Evolutionary conservation across 2,797 vertebrate species (phyloP), one percentile per base, ranked within the genome.

Genomic region (Enteromius viviparus): DNA sequence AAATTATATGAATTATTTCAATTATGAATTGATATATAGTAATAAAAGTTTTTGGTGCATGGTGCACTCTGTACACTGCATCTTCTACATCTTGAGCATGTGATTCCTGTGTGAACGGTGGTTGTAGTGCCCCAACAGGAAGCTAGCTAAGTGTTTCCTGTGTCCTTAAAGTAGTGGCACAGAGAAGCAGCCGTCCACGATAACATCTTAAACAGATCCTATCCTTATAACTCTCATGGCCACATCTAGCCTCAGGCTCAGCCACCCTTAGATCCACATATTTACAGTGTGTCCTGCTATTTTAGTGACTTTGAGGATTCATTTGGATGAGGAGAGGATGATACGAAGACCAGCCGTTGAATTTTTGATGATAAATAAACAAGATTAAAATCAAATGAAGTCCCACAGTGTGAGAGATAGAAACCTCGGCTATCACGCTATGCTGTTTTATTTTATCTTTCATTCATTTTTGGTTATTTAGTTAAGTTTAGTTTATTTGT

Each of bases 111-210:
- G 84, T 89, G 60, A 82, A 64, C 70, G 53, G 81, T 85, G 81
- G 79, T 23, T 76, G 10, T 80, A 88, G 69, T 87, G 87, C 85
- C 62, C 84, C 75, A 72, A 82, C 65, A 81, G 89, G 90, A 94
- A 90, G 88, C n/a, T 81, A 47, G 49, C 51, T 55, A 78, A 83
- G 70, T 82, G 74, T 89, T 94, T 94, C 93, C 93, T 93, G 91
- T 91, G 89, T 92, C 86, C 58, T 76, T 37, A 47, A 49, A 69
- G 68, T 42, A 26, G 32, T 65, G 76, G 23, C 71, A 60, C 47
- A 72, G 64, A 82, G 69, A 86, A 51, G 19, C 32, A 85, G 4
- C 29, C 85, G 87, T 87, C 87, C 84, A 83, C 80, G 89, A 93
- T 93, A 92, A 69, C 87, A 92, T 92, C 91, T 66, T 53, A 42